Evolutionary conservation across 1,140 invertebrate species (phyloP).

Genomic region (Sipha flava): DNA sequence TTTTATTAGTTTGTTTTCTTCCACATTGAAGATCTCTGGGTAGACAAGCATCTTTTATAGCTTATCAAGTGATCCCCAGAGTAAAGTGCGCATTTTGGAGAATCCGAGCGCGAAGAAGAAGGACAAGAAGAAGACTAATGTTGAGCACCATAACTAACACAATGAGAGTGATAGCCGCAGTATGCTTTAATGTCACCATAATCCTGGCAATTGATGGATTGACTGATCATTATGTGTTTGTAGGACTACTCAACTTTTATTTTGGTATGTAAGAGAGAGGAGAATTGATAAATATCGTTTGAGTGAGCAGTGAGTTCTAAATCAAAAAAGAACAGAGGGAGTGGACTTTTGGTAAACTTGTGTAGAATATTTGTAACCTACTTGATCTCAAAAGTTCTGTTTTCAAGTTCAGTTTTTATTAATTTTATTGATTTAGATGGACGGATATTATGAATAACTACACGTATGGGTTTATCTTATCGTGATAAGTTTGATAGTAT

Average conservation of each 20-base stretch:
- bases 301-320: no score
- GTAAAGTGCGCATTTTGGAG: not conserved
- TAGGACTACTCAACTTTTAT: not conserved
- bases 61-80: not conserved
- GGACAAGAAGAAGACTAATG: not conserved
- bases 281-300: no score
- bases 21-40: no score
- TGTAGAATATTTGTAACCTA: no score
- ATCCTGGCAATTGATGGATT: not conserved
- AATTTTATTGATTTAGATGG: not conserved
- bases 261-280: not conserved
- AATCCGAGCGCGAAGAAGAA: not conserved
- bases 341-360: no score
- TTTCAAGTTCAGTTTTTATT: not conserved
- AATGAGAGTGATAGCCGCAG: not conserved
- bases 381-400: no score
- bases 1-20: not conserved
- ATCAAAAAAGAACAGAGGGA: no score
- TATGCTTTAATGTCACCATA: not conserved
- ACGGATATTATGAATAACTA: not conserved
- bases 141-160: not conserved
- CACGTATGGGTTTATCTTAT: not conserved
- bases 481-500: not conserved
- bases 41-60: slow-evolving; percentile 30
- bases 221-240: no score